Conservation (phyloP, 2,888 invertebrate species). For the Melipona beecheii region DNA sequence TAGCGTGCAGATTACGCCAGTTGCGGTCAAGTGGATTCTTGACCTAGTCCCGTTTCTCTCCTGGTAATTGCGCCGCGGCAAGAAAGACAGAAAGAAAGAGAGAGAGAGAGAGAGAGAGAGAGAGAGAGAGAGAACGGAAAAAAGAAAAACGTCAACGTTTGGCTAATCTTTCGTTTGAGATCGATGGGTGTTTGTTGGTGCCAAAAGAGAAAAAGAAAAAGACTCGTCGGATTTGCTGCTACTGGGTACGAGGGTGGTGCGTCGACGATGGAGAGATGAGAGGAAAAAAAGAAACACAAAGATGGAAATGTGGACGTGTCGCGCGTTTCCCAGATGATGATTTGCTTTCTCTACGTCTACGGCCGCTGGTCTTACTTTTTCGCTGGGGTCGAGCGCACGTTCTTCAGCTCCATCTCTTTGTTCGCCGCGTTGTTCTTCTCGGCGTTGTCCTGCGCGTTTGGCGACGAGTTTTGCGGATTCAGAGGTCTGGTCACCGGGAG, state of each 20-base stretch:
- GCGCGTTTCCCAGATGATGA: background rate
- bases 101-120: no score
- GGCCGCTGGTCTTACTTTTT: constrained; percentile 88
- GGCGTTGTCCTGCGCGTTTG: constrained; percentile 88
- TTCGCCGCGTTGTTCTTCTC: constrained; percentile 93
- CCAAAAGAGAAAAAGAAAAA: background rate
- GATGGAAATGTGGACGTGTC: background rate
- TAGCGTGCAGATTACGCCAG: constrained; percentile 46
- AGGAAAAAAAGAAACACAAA: background rate
- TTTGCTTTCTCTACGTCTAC: constrained; percentile 39
- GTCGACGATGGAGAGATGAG: no score
- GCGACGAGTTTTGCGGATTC: constrained; percentile 87
- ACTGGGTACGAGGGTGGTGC: no score
- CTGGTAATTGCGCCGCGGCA: constrained; percentile 40
- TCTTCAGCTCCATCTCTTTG: constrained; percentile 94
- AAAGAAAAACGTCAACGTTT: constrained; percentile 33
- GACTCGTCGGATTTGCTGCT: no score
- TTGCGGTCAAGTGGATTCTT: constrained; percentile 53
- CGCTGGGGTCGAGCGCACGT: constrained; percentile 92
- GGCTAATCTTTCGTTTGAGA: constrained; percentile 32
- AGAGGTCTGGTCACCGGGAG: constrained; percentile 92
- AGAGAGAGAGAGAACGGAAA: no score
- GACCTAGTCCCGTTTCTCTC: constrained; percentile 55
- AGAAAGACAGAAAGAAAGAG: background rate
- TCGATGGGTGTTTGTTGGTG: no score